Conservation (phyloP, 2,797 vertebrate genomes). For the Sandelia bainsii region DNA sequence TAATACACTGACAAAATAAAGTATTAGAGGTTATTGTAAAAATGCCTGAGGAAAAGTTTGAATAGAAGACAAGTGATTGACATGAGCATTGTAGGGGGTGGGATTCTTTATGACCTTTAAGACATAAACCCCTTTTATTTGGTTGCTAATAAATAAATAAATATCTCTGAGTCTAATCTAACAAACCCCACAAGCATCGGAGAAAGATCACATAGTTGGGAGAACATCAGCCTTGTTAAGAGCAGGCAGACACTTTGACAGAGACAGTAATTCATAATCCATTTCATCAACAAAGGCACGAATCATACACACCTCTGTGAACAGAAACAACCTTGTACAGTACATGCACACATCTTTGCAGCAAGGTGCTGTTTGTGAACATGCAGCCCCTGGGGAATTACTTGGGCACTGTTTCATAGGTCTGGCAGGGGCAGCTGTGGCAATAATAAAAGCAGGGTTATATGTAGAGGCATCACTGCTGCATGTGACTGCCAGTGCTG, state of each 20-base stretch:
- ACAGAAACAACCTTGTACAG: slow-evolving; percentile 40
- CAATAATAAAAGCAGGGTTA: slow-evolving; percentile 62
- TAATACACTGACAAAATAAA: slow-evolving; percentile 13
- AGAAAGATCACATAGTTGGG: slow-evolving; percentile 31
- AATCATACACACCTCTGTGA: slow-evolving; percentile 38
- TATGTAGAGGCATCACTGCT: slow-evolving; percentile 63
- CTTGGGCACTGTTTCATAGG: slow-evolving; percentile 44
- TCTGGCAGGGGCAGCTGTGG: slow-evolving; percentile 37
- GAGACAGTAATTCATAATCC: slow-evolving; percentile 51
- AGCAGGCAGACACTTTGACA: slow-evolving; percentile 48
- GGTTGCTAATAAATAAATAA: slow-evolving; percentile 62
- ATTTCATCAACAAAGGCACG: slow-evolving; percentile 45
- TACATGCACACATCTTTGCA: slow-evolving; percentile 25
- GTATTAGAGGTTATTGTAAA: not conserved
- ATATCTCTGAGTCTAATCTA: slow-evolving; percentile 55
- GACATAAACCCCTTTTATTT: slow-evolving; percentile 45
- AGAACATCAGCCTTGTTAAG: slow-evolving; percentile 46
- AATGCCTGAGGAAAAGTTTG: slow-evolving; percentile 22
- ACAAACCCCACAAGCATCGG: slow-evolving; percentile 52
- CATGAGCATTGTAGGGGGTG: slow-evolving; percentile 21
- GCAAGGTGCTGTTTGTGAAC: slow-evolving; percentile 48
- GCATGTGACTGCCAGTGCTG: slow-evolving; percentile 49
- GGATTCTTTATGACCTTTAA: slow-evolving; percentile 35
- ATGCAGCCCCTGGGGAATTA: slow-evolving; percentile 28
- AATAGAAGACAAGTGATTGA: slow-evolving; percentile 31